A percentile compares a stretch with the other conserved stretches of the same genome.
These are phyloP conservation scores for Gallinago solitaria DNA, from an alignment of 2,797 vertebrate species.

Conservation along the genomic window DNA sequence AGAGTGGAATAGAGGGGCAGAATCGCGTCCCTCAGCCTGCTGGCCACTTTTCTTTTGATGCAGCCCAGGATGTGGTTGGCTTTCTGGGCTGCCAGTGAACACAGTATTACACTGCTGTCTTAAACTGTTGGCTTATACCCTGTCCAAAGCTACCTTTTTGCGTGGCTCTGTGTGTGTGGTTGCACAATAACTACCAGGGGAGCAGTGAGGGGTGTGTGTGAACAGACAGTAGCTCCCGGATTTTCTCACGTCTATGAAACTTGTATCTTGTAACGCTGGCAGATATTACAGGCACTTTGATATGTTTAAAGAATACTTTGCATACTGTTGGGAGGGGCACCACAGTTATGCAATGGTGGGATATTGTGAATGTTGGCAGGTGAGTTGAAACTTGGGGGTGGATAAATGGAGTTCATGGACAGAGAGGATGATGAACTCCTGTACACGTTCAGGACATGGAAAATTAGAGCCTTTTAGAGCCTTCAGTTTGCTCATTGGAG, in stretches of 20 bases:
- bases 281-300: background rate
- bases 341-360: rapidly evolving
- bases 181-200: background rate
- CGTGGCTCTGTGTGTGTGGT: background rate
- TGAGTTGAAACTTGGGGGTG: background rate
- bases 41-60: too few relatives aligned
- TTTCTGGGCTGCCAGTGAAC: too few relatives aligned
- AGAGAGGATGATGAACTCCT: background rate
- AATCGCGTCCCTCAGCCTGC: too few relatives aligned
- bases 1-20: too few relatives aligned
- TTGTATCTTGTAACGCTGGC: background rate
- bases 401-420: background rate
- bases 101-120: background rate
- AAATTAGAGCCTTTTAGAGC: conserved; percentile 8
- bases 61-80: too few relatives aligned
- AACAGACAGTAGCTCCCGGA: background rate
- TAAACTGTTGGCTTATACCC: background rate
- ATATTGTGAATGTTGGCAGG: background rate
- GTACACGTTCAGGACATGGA: background rate
- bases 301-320: background rate
- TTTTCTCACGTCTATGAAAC: background rate
- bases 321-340: background rate
- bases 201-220: rapidly evolving
- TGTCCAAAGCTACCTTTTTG: background rate
- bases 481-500: background rate